Base-by-base conservation (phyloP, 37 sponge, comb jelly and placozoan species). In the Chondrosia reniformis region DNA sequence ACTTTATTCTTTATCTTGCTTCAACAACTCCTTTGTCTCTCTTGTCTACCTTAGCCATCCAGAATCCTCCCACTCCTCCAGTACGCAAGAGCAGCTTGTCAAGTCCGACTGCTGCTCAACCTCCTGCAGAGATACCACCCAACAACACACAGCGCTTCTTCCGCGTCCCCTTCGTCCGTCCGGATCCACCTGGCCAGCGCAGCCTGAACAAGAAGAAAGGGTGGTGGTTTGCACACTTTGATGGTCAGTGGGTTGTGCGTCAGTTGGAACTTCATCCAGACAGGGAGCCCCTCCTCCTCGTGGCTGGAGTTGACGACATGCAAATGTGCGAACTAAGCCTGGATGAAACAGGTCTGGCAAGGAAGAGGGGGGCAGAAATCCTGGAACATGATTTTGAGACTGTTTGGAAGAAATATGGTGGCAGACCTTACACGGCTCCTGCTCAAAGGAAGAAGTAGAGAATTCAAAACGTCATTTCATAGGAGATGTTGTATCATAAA, bases 151-250 rank as follows among this genome's bases (percentile, higher is more conserved):
- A 95, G 72, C 63, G 99, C 33, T 95, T 83, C 83, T 98, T 98
- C 81, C 76, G 89, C 25, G 96, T 98, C 30, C 96, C 99, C 31
- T 98, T 98, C 75, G 76, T 91, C 22, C 73, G 85, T 24, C 89
- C 98, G 3, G 89, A 75, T 2, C 56, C 54, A 22, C 57, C 59
- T 36, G 72, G 64, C 9, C 67, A 66, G 31, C 64, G 27, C 55
- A 79, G 62, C 3, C 75, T 85, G 67, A 74, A 88, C 63, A 73
- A 90, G 33, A 63, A 76, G 62, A 88, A 88, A 34, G 98, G 99
- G 33, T 98, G 99, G 99, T 98, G 99, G 99, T 95, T 86, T 63
- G 99, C 99, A 3, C 99, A 98, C 81, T 98, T 98, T 76, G 85
- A 95, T 38, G 99, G 99, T 27, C 84, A 95, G 74, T 98, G 96